phyloP scores from a whole-genome alignment of 23 tunicate species.

The Phallusia fumigata region DNA sequence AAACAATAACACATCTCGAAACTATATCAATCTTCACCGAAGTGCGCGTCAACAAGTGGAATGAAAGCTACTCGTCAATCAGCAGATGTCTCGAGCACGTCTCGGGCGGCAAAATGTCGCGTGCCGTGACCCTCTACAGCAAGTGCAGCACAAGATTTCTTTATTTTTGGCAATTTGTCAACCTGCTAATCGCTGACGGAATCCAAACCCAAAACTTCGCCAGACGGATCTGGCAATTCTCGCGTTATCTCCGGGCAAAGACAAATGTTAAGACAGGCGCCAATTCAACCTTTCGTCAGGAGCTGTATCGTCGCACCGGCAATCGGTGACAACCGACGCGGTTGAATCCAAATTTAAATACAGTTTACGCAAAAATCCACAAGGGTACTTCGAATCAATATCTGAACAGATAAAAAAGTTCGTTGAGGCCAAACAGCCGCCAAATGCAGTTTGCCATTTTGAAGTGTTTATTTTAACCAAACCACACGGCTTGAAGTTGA shows the following conservation, averaged over 20 bases:
- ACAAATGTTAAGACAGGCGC: slow-evolving; percentile 10
- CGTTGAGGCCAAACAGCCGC: neutral
- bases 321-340: slow-evolving; percentile 2
- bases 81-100: too few relatives aligned
- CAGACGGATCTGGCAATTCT: neutral
- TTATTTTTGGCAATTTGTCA: neutral
- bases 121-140: too few relatives aligned
- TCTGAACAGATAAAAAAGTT: neutral
- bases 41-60: too few relatives aligned
- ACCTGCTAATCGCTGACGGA: slow-evolving; percentile 7
- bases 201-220: neutral
- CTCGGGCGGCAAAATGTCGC: too few relatives aligned
- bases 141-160: neutral
- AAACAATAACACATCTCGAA: neutral
- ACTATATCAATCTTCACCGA: neutral
- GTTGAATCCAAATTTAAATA: neutral
- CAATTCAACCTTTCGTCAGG: slow-evolving; percentile 4
- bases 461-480: too few relatives aligned
- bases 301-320: neutral
- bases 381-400: slow-evolving; percentile 2
- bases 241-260: slow-evolving; percentile 6
- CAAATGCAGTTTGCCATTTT: too few relatives aligned
- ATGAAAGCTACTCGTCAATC: too few relatives aligned
- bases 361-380: slow-evolving; percentile 1
- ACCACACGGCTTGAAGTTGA: too few relatives aligned